phyloP scores from a whole-genome alignment of 2,888 invertebrate genomes.

The Drosophila meridiana region DNA sequence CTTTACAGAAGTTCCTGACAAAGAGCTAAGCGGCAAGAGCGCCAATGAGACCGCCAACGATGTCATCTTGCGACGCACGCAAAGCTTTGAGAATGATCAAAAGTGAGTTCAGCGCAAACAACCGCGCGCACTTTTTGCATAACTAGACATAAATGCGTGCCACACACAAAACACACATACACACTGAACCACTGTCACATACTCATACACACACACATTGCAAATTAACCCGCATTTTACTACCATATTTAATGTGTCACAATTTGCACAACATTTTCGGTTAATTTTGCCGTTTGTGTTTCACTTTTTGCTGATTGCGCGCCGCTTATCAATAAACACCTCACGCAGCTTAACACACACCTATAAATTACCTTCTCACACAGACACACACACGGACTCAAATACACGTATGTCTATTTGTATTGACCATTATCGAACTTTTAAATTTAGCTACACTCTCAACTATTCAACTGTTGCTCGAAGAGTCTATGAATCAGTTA shows the following conservation, averaged over 20 bases:
- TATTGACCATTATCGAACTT: constrained; percentile 55
- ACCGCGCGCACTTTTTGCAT: constrained; percentile 21
- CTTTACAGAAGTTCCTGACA: constrained; percentile 87
- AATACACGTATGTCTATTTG: constrained; percentile 19
- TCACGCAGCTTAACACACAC: constrained; percentile 35
- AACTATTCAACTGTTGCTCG: constrained; percentile 23
- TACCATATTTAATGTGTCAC: constrained; percentile 45
- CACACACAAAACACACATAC: constrained; percentile 32
- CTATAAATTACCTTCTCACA: constrained; percentile 13
- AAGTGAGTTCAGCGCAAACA: constrained; percentile 88
- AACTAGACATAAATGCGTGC: constrained; percentile 66
- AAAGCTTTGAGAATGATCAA: constrained; percentile 95
- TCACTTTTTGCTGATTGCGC: constrained; percentile 65
- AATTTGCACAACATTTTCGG: constrained; percentile 65
- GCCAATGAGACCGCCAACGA: constrained; percentile 85
- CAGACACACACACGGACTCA: constrained; percentile 20
- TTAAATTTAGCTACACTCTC: constrained; percentile 57
- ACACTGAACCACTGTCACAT: constrained; percentile 34
- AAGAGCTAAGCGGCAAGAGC: constrained; percentile 83
- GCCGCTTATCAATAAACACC: constrained; percentile 56
- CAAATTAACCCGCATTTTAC: constrained; percentile 70
- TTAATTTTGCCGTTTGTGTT: constrained; percentile 68
- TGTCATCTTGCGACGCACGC: constrained; percentile 91
- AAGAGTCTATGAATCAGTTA: constrained; percentile 34
- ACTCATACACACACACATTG: constrained; percentile 32